Evolutionary conservation across 1,140 invertebrate genomes (phyloP).

Genomic region (Agraylea sexmaculata): DNA sequence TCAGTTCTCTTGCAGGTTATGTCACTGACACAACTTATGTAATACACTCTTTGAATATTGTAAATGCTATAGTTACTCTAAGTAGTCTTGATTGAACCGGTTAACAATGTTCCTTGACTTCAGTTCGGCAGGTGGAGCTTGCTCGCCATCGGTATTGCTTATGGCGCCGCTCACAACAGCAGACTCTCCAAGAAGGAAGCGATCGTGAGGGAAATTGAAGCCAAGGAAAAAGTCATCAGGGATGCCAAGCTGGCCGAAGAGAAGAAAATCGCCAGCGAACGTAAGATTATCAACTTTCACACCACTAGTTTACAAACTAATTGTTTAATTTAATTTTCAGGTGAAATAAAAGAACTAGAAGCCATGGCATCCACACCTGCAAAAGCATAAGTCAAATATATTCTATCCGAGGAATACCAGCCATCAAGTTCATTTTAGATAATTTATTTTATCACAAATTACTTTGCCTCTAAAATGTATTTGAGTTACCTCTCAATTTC

Average conservation of each 20-base stretch:
- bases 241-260: conserved; percentile 58
- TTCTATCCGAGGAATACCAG: too few relatives aligned
- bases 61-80: conserved; percentile 1
- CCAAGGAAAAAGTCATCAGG: conserved; percentile 49
- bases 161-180: conserved; percentile 57
- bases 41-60: not conserved
- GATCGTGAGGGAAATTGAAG: conserved; percentile 49
- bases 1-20: not conserved
- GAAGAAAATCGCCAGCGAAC: conserved; percentile 43
- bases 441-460: too few relatives aligned
- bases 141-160: conserved; percentile 50
- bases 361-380: too few relatives aligned
- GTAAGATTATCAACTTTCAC: too few relatives aligned
- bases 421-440: too few relatives aligned
- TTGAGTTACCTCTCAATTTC: too few relatives aligned
- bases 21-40: not conserved
- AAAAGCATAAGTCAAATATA: too few relatives aligned
- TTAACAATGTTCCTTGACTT: conserved; percentile 21
- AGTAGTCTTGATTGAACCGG: too few relatives aligned
- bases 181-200: conserved; percentile 54
- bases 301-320: too few relatives aligned
- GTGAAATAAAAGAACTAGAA: too few relatives aligned
- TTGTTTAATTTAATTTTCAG: too few relatives aligned
- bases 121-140: conserved; percentile 65
- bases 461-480: too few relatives aligned